Percentiles rank a stretch among this genome's conserved stretches.
Evolutionary conservation across 2,888 invertebrate genomes (phyloP).

Genomic region (Clostera curtula): DNA sequence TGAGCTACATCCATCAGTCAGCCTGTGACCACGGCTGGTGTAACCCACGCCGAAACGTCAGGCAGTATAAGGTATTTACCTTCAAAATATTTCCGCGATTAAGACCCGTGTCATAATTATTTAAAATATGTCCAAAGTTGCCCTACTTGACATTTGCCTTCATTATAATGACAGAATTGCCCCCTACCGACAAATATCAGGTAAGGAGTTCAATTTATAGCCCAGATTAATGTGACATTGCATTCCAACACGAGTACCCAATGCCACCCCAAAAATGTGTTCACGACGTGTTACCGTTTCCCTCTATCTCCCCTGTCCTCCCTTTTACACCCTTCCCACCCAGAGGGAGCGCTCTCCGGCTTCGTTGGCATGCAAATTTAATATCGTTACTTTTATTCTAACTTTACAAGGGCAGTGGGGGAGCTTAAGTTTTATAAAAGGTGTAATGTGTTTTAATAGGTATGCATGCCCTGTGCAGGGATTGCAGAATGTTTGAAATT

Average conservation of each 20-base stretch:
- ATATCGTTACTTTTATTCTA: conserved; percentile 63
- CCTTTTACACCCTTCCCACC: conserved; percentile 10
- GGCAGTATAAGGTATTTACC: no score
- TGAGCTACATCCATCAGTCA: no score
- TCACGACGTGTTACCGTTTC: conserved; percentile 38
- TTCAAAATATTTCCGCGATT: no score
- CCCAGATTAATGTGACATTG: conserved; percentile 42
- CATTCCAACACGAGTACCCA: conserved; percentile 57
- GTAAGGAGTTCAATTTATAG: conserved; percentile 28
- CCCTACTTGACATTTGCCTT: no score
- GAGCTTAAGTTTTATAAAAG: conserved; percentile 49
- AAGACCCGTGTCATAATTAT: no score
- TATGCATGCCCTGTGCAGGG: no score
- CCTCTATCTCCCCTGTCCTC: conserved; percentile 19
- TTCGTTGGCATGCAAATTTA: conserved; percentile 65
- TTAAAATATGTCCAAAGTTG: no score
- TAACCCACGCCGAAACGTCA: no score
- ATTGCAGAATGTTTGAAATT: no score
- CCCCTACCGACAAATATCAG: conserved; percentile 18
- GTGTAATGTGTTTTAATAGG: conserved; percentile 27
- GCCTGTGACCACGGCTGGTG: no score
- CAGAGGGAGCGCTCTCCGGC: conserved; percentile 28
- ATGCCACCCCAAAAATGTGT: conserved; percentile 32
- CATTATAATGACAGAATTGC: conserved; percentile 7
- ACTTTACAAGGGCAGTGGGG: conserved; percentile 68